Base-by-base conservation (phyloP, 2,113 vertebrate genomes). In the Okapia johnstoni region DNA sequence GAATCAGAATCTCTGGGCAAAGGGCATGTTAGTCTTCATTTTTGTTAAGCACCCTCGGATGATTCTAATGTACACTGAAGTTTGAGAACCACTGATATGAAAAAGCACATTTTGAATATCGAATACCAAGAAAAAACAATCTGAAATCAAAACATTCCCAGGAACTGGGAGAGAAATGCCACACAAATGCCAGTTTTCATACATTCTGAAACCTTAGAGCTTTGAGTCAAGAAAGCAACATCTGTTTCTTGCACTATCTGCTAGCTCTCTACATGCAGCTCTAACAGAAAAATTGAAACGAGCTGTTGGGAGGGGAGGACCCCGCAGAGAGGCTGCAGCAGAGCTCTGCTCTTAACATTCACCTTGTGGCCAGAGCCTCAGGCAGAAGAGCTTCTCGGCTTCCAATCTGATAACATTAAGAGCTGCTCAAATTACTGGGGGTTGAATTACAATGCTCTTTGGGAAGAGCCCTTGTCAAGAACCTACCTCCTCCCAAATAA, bases 381-480 rank as follows among this genome's bases (percentile, higher is more conserved):
- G 84, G 86, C 70, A 86, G 17, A 77, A 43, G 23, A 2, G 16
- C 30, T 85, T 77, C 80, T 48, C 26, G 6, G 23, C 88, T 96
- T 96, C 60, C 92, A 11, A 81, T 89, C 96, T 80, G 90, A 96
- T 94, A 95, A 80, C 8, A 23, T 87, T 85, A 61, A 88, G 76
- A 77, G 23, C 93, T 19, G 86, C 80, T 93, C 70, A 25, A 50
- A 70, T 92, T 93, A 83, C 93, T 48, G 3, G 66, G 60, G 46
- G 21, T 80, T 63, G 90, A 88, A 93, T 97, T 93, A 97, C 94
- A 86, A 43, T 30, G 50, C 66, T 93, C 7, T 85, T 73, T 81
- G 90, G 96, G 87, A 98, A 97, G 52, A 77, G 81, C 76, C 54
- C 88, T 80, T 97, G 97, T 98, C 81, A 94, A 86, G 95, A 96